Percentiles rank a stretch among this genome's conserved stretches.
Evolutionary conservation across 2,113 vertebrate species (phyloP).

Genomic region (Mohoua ochrocephala): DNA sequence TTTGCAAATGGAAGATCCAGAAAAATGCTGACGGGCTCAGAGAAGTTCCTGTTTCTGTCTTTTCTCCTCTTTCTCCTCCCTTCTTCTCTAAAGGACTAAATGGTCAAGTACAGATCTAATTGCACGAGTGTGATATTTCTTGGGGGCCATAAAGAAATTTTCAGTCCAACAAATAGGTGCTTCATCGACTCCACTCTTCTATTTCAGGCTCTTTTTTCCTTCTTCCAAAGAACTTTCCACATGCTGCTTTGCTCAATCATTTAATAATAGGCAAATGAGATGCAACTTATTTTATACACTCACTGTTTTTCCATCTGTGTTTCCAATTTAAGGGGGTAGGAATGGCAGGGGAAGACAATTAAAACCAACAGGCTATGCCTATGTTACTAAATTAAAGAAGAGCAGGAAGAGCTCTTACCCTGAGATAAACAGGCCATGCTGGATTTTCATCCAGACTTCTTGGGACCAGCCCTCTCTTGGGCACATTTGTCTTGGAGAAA

Average conservation of each 20-base stretch:
- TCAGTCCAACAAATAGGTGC: not conserved
- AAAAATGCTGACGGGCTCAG: not conserved
- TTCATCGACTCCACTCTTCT: not conserved
- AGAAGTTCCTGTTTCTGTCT: not conserved
- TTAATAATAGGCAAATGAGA: constrained; percentile 40
- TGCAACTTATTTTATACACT: constrained; percentile 60
- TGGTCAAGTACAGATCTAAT: not conserved
- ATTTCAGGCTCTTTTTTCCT: not conserved
- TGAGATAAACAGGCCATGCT: not conserved
- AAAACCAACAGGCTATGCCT: not conserved
- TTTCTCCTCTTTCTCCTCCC: not conserved
- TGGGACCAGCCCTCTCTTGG: not conserved
- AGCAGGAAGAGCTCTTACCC: not conserved
- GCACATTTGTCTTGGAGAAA: not conserved
- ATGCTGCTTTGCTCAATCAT: constrained; percentile 34
- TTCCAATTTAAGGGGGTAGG: not conserved
- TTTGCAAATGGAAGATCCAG: not conserved
- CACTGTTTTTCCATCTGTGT: constrained; percentile 64
- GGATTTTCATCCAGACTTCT: not conserved
- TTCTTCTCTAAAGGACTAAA: not conserved
- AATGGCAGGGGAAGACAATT: constrained; percentile 26
- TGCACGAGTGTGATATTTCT: not conserved
- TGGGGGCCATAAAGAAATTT: not conserved
- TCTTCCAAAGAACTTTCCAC: not conserved
- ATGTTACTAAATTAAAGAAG: not conserved